These are phyloP conservation scores for Junco hyemalis DNA, from an alignment of 2,113 vertebrate species.

Conservation along the genomic window DNA sequence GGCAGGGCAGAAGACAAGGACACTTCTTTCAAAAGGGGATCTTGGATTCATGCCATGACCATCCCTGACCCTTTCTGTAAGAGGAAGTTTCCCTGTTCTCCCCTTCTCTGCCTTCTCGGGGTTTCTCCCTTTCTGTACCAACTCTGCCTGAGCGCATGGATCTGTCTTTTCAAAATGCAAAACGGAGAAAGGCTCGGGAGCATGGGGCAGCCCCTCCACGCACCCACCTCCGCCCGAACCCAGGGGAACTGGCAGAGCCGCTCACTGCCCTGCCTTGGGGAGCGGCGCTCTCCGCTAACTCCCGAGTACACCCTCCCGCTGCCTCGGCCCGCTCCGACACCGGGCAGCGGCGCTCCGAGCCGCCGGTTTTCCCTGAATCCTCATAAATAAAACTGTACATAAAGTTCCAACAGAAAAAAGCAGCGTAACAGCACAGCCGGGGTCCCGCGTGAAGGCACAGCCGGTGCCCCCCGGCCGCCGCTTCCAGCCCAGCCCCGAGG, in stretches of 20 bases:
- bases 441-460: neutral
- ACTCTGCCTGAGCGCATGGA: neutral
- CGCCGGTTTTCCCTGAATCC: neutral
- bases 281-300: neutral
- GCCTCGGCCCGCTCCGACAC: neutral
- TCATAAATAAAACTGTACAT: neutral
- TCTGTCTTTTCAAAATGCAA: neutral
- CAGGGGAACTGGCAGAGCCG: neutral
- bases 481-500: neutral
- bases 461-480: neutral
- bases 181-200: neutral
- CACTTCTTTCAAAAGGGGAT: neutral
- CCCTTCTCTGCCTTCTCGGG: neutral
- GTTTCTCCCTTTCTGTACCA: neutral
- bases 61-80: neutral
- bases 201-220: too few relatives aligned
- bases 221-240: neutral
- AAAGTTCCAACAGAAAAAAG: neutral
- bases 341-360: neutral
- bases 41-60: neutral
- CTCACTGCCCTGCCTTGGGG: neutral
- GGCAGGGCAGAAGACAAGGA: neutral
- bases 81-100: neutral
- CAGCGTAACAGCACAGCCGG: neutral
- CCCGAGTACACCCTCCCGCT: neutral